Evolutionary conservation across 2,113 vertebrate species (phyloP), one percentile per base, ranked within the genome.

Genomic region (Coreoperca whiteheadi): DNA sequence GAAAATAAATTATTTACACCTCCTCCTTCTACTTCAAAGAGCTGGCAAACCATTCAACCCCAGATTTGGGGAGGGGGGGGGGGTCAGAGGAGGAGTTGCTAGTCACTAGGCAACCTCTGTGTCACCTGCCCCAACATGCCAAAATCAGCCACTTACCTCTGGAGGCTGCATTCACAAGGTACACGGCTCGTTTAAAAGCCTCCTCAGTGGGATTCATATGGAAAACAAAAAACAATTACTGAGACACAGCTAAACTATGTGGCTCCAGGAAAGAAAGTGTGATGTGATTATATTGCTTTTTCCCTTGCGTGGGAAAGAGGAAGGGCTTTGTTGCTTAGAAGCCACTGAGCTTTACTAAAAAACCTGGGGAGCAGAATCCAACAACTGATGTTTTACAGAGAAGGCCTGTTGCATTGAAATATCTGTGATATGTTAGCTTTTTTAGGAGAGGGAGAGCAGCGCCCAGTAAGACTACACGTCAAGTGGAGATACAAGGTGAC

Each of bases 1-100:
- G 69, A 79, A 94, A 92, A 94, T 94, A 88, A 94, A 95, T 95
- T 88, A 95, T 95, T 95, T 91, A 95, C 88, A 89, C 81, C 82
- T 90, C 83, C 63, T 88, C 88, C 85, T 82, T 88, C 88, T 65
- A 93, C 94, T 95, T 95, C 93, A 95, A 95, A 95, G 93, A 82
- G 75, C 85, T 90, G 91, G 89, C 87, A 94, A 90, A 88, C 85
- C 89, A 91, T 90, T 92, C 92, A 93, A 92, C 75, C 80, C 59
- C 85, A 89, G 88, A 88, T 92, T 92, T 86, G 50, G 77, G 71
- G 54, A 43, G 28, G 75, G 67, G 23, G 73, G n/a, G 46, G 68
- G 74, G 74, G 77, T 34, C 41, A 11, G 34, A 66, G 84, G 73
- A 79, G 87, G 86, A 81, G 83, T 70, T 69, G 59, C 79, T 65